Base-by-base conservation (phyloP, 2,113 vertebrate species). In the Boleophthalmus pectinirostris region DNA sequence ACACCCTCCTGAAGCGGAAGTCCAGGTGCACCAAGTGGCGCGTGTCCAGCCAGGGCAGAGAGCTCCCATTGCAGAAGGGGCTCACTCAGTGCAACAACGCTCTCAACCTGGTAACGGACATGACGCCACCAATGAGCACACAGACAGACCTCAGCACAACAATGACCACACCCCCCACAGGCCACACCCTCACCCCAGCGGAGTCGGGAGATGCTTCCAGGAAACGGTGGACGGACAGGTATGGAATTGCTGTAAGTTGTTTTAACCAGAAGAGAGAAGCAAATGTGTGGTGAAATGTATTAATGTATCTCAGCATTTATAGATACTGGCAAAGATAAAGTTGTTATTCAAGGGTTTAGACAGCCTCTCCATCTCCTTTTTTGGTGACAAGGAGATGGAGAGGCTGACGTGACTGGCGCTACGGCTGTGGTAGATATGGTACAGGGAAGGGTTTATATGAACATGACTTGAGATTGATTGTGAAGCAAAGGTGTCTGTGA, bases 141-240 rank as follows among this genome's bases (percentile, higher is more conserved):
- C 61, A 75, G 69, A 75, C 66, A 12, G 82, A 61, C 81, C 74
- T 0, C 84, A 76, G 82, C 93, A 94, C 75, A 87, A 75, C 66
- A 0, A 65, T 45, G 82, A 83, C 75, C 23, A 78, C 12, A 54
- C 68, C 61, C 49, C 89, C 0, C 38, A 72, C 78, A 70, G 61
- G 72, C 84, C 85, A 29, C 85, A 84, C 68, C 73, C 78, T 85
- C 91, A 60, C 20, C 88, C 68, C 74, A 72, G 90, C 66, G 79
- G 91, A 1, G 91, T 97, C 77, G 97, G 97, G 53, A 94, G 93
- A 74, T 98, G 97, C 76, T 98, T 96, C 89, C 95, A 92, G 82
- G 96, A 94, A 56, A 91, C 93, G 8, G 82, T 94, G 0, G 94
- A 96, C 3, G 96, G 96, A 75, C 94, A 98, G 97, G 97, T 98